These are phyloP conservation scores for Muntiacus muntjak DNA, from an alignment of 2,113 vertebrate species.

Conservation along the genomic window DNA sequence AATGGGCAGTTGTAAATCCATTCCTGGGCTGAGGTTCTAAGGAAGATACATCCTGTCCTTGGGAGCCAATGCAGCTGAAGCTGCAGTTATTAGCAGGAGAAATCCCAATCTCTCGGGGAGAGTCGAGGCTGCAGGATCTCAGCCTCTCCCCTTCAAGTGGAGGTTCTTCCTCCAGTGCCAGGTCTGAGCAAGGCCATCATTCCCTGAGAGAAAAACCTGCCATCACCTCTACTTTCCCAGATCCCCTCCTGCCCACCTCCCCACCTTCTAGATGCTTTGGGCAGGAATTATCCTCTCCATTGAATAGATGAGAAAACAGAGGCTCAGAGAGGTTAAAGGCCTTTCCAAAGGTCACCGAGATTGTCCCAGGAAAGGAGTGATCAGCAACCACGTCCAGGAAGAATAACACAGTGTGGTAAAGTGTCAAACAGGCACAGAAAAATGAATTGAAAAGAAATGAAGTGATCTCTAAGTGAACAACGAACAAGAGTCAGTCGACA, in stretches of 20 bases:
- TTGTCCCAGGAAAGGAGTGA: background rate
- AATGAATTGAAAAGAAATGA: slow-evolving; percentile 54
- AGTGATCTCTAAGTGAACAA: slow-evolving; percentile 34
- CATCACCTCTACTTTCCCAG: background rate
- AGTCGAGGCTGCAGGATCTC: background rate
- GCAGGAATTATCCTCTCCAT: background rate
- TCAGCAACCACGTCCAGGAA: background rate
- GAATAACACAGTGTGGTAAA: background rate
- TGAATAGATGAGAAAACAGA: background rate
- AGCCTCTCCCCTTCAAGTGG: fast-evolving
- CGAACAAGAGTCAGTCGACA: slow-evolving; percentile 1
- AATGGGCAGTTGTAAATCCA: background rate
- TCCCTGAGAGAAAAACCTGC: background rate
- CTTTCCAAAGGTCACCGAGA: background rate
- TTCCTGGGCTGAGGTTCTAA: background rate
- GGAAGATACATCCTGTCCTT: background rate
- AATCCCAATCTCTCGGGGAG: background rate
- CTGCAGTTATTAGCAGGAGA: background rate
- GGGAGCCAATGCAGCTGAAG: background rate
- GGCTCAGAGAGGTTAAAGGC: background rate
- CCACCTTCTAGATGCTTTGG: background rate
- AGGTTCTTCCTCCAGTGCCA: background rate
- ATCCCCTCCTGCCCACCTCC: background rate
- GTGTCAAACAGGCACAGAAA: background rate
- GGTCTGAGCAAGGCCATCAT: background rate